Evolutionary conservation across 2,797 vertebrate genomes (phyloP).

Genomic region (Mionectes olivaceus): DNA sequence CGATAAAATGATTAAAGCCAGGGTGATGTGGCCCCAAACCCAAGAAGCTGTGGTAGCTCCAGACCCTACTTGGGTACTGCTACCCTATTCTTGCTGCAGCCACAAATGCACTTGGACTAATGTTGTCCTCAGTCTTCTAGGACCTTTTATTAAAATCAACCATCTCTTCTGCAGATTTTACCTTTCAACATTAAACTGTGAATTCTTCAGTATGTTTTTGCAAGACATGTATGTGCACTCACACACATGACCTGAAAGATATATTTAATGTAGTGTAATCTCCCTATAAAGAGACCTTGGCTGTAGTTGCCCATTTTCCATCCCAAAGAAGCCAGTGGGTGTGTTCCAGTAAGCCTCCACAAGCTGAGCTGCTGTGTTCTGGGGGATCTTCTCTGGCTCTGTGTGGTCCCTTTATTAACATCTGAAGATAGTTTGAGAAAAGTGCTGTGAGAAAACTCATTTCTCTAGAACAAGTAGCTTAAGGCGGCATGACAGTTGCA

Average conservation of each 20-base stretch:
- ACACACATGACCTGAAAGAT: fast-evolving
- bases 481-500: background rate
- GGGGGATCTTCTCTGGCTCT: background rate
- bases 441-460: background rate
- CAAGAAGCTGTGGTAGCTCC: background rate
- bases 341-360: fast-evolving
- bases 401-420: background rate
- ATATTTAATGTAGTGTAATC: fast-evolving
- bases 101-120: background rate
- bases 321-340: background rate
- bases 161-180: background rate
- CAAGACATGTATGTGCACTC: fast-evolving
- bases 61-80: fast-evolving
- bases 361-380: fast-evolving
- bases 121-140: fast-evolving
- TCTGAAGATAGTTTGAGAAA: background rate
- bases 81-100: background rate
- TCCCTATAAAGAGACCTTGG: background rate
- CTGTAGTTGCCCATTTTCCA: background rate
- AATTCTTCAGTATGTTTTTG: fast-evolving
- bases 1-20: background rate
- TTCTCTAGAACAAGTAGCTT: background rate
- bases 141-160: background rate
- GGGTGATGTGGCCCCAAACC: fast-evolving
- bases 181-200: background rate